Percentiles rank a stretch among this genome's conserved stretches.
phyloP scores from a whole-genome alignment of 2,797 vertebrate species.

The Lacerta agilis region DNA sequence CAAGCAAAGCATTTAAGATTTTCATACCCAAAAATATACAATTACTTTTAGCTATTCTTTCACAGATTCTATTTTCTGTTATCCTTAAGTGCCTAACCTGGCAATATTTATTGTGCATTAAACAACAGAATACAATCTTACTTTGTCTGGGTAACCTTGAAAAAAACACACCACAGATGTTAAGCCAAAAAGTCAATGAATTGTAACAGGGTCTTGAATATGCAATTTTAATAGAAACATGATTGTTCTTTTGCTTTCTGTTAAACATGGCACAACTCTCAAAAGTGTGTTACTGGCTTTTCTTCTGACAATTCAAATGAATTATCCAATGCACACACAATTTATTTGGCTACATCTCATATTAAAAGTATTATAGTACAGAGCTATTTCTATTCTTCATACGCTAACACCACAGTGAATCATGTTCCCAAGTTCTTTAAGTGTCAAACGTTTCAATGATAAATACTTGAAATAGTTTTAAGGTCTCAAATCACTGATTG shows the following conservation, averaged over 20 bases:
- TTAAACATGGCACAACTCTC: not conserved
- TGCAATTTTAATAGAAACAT: not conserved
- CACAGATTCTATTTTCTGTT: not conserved
- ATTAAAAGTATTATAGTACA: not conserved
- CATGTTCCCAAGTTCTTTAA: not conserved
- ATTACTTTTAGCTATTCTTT: not conserved
- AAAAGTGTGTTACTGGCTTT: not conserved
- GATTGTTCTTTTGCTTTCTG: not conserved
- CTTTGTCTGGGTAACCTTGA: not conserved
- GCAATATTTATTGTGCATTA: not conserved
- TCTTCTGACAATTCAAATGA: not conserved
- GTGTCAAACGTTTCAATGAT: not conserved
- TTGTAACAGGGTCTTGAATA: not conserved
- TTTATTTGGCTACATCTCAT: not conserved
- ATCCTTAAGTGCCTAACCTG: not conserved
- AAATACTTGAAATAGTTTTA: not conserved
- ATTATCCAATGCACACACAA: not conserved
- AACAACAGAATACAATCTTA: not conserved
- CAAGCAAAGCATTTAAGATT: not conserved
- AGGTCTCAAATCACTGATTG: not conserved
- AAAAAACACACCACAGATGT: not conserved
- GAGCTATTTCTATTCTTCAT: not conserved
- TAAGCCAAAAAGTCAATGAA: not conserved
- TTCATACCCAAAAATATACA: not conserved
- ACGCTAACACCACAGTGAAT: not conserved